Percentiles rank a stretch among this genome's conserved stretches.
Conservation (phyloP, 2,888 invertebrate genomes). For the Euspilapteryx auroguttella region DNA sequence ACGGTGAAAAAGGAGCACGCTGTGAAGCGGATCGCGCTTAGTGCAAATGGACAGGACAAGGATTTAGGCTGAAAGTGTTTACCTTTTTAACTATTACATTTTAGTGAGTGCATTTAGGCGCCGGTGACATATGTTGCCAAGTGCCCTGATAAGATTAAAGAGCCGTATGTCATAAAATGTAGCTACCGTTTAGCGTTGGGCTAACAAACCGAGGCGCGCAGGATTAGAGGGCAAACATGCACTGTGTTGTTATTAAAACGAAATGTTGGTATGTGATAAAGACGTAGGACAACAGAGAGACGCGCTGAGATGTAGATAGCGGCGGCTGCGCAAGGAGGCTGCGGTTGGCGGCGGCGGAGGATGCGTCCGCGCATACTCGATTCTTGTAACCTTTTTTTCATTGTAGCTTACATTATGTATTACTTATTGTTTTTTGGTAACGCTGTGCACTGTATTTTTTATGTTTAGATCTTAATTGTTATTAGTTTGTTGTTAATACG, state of each 20-base stretch:
- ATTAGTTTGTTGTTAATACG: no score
- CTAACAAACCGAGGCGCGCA: conserved; percentile 34
- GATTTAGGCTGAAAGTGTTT: conserved; percentile 45
- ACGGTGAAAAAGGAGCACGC: conserved; percentile 21
- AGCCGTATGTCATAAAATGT: conserved; percentile 52
- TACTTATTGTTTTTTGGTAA: no score
- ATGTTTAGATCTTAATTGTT: no score
- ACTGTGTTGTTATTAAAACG: conserved; percentile 36
- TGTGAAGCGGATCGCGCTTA: conserved; percentile 19
- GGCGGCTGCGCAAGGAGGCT: conserved; percentile 13
- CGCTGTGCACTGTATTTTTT: no score
- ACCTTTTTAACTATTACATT: conserved; percentile 14
- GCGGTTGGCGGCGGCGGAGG: conserved; percentile 7
- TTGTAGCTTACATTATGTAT: no score
- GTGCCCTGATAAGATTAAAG: conserved; percentile 58
- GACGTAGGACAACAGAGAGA: conserved; percentile 31
- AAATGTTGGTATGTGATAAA: conserved; percentile 36
- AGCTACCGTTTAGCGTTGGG: conserved; percentile 53
- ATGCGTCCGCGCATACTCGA: conserved; percentile 6
- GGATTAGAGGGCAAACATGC: conserved; percentile 46
- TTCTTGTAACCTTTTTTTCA: no score
- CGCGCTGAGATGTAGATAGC: conserved; percentile 37
- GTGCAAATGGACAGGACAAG: conserved; percentile 25
- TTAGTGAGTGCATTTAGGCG: conserved; percentile 43
- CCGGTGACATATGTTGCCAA: conserved; percentile 48